phyloP scores from a whole-genome alignment of 2,797 vertebrate species.

The Sandelia bainsii region DNA sequence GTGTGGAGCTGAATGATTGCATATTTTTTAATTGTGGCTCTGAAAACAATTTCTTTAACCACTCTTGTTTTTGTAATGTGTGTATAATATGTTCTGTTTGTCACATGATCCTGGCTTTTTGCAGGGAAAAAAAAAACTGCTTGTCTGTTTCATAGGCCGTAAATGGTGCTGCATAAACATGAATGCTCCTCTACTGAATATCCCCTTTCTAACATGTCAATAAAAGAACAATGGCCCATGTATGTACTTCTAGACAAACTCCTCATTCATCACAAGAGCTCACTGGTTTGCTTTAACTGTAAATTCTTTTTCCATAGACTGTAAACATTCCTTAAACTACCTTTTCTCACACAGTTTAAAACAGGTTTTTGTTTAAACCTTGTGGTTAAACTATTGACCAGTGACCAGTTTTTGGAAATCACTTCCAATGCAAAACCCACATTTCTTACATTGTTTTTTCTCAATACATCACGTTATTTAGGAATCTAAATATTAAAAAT shows the following conservation, averaged over 20 bases:
- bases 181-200: slow-evolving; percentile 49
- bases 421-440: too few species aligned
- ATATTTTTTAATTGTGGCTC: slow-evolving; percentile 7
- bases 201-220: slow-evolving; percentile 77
- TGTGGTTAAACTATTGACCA: too few species aligned
- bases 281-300: background rate
- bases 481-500: too few species aligned
- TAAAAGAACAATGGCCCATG: slow-evolving; percentile 55
- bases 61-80: slow-evolving; percentile 72
- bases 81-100: slow-evolving; percentile 59
- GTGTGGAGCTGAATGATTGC: background rate
- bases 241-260: background rate
- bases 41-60: slow-evolving; percentile 52
- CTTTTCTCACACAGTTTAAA: too few species aligned
- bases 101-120: slow-evolving; percentile 66
- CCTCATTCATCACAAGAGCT: background rate
- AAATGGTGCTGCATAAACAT: slow-evolving; percentile 76
- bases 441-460: too few species aligned
- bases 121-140: slow-evolving; percentile 28
- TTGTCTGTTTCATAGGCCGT: slow-evolving; percentile 64
- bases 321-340: too few species aligned
- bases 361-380: background rate
- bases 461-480: too few species aligned
- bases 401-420: background rate
- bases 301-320: background rate